Evolutionary conservation across 2,113 vertebrate genomes (phyloP), one percentile per base, ranked within the genome.

Genomic region (Thymallus thymallus): DNA sequence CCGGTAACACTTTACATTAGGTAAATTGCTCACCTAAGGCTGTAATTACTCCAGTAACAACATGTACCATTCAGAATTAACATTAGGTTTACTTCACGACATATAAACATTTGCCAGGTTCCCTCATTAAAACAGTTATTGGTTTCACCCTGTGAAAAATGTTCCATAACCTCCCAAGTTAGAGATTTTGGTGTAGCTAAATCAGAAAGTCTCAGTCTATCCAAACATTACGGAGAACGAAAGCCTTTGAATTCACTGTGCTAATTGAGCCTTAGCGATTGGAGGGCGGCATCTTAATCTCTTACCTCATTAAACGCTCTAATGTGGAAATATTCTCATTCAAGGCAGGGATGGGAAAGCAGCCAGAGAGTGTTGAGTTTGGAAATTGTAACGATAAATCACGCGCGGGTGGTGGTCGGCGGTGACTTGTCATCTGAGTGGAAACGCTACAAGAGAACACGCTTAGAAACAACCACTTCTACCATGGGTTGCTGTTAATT

Each of bases 401-500:
- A 61, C 64, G 73, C 64, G 66, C 58, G 68, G 51, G 48, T 76
- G 71, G 69, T 56, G 78, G 76, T 16, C 20, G 61, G 68, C 24
- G 5, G 14, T 65, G 24, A 65, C 63, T 58, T 65, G 10, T 48
- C 71, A 30, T 82, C 68, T 70, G 70, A 75, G 72, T 76, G 73
- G 46, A 63, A 82, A 46, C 63, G 48, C 16, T 16, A 16, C 48
- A 51, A 76, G 4, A 32, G 63, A 73, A 71, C 13, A 18, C 23
- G 46, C 30, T 24, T 18, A 26, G 68, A 48, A 76, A 35, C 32
- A 18, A 67, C 69, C 63, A 66, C 69, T 79, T 72, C 66, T 51
- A 87, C 87, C 86, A 86, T 46, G 55, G 68, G 85, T 87, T 88
- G 73, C 23, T 80, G 78, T 84, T 94, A 92, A 94, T 92, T 91